These are phyloP conservation scores for Apogon talboti DNA, from an alignment of 2,797 vertebrate genomes.

Conservation along the genomic window DNA sequence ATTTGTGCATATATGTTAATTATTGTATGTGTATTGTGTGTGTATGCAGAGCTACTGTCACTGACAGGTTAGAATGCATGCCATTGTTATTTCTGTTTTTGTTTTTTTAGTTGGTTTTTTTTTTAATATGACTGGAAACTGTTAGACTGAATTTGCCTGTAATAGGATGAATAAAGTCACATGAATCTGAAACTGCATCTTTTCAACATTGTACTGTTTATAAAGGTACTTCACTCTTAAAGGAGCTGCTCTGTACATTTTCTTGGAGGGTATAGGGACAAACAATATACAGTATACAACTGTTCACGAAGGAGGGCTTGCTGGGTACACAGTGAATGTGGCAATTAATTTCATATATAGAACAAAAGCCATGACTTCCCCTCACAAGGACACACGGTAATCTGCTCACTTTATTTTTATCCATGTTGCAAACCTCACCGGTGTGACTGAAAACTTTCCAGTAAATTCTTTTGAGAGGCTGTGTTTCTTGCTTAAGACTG, in stretches of 20 bases:
- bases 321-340: neutral
- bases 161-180: no score
- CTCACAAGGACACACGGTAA: constrained; percentile 18
- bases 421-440: constrained; percentile 9
- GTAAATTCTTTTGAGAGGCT: constrained; percentile 34
- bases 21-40: no score
- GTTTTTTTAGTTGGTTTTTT: no score
- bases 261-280: constrained; percentile 1
- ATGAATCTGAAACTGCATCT: no score
- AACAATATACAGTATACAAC: constrained; percentile 7
- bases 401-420: constrained; percentile 2
- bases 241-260: neutral
- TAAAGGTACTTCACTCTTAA: neutral
- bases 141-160: no score
- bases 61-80: no score
- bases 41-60: no score
- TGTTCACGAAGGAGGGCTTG: neutral
- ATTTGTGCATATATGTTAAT: no score
- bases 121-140: no score
- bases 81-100: no score
- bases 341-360: constrained; percentile 4
- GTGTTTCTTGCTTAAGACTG: constrained; percentile 34
- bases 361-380: neutral
- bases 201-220: no score
- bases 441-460: neutral